phyloP scores from a whole-genome alignment of 2,888 invertebrate species.

The Lepidochitona cinerea region DNA sequence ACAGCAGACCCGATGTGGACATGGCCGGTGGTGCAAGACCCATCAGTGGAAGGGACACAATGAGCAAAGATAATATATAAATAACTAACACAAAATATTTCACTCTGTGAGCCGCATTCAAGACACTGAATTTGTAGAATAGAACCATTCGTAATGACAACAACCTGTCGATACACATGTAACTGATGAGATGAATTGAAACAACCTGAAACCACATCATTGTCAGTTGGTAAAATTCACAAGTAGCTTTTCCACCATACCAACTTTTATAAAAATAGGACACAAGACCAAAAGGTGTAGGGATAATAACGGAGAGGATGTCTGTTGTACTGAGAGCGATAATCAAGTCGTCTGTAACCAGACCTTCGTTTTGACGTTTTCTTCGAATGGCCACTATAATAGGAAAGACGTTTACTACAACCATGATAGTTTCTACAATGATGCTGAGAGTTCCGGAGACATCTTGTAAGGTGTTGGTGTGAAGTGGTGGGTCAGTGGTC shows the following conservation, averaged over 20 bases:
- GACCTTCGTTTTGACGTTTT: constrained; percentile 38
- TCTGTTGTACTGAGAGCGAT: constrained; percentile 48
- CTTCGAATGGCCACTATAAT: constrained; percentile 38
- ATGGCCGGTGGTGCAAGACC: constrained; percentile 48
- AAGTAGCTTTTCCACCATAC: constrained; percentile 51
- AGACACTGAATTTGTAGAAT: constrained; percentile 13
- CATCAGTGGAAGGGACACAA: constrained; percentile 45
- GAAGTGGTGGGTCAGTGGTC: background rate
- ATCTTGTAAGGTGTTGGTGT: constrained; percentile 16
- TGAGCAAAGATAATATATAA: constrained; percentile 35
- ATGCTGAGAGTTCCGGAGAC: constrained; percentile 47
- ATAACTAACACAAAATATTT: constrained; percentile 34
- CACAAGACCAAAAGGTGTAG: constrained; percentile 48
- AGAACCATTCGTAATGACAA: constrained; percentile 22
- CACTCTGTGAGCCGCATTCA: constrained; percentile 21
- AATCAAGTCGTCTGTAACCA: constrained; percentile 48
- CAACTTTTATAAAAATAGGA: constrained; percentile 50
- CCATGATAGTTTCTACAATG: constrained; percentile 41
- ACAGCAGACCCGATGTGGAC: constrained; percentile 27
- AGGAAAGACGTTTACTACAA: constrained; percentile 52
- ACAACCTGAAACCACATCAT: constrained; percentile 47
- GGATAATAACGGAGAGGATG: constrained; percentile 51
- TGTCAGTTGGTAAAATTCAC: constrained; percentile 53
- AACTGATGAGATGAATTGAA: constrained; percentile 44
- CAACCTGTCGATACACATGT: constrained; percentile 46